A percentile compares a stretch with the other conserved stretches of the same genome.
Conservation (phyloP, 2,113 vertebrate genomes). For the Anolis sagrei region DNA sequence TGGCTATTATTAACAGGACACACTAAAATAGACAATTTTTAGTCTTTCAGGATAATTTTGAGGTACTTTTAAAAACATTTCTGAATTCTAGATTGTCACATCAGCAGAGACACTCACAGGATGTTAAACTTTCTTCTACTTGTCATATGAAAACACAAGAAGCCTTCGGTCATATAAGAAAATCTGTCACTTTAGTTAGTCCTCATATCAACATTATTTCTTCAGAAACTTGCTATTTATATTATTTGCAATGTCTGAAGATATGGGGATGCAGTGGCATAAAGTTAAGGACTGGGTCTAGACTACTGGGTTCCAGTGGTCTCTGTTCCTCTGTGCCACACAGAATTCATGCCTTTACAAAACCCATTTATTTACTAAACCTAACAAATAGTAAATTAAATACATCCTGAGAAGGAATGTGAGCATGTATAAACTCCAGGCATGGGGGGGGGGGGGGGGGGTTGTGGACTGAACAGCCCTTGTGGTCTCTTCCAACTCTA, state of each 20-base stretch:
- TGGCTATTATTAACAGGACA: neutral
- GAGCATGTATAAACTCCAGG: neutral
- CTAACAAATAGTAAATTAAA: neutral
- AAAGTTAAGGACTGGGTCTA: neutral
- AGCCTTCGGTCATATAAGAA: neutral
- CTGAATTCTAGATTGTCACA: neutral
- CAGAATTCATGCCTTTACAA: neutral
- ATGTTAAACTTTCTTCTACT: no score
- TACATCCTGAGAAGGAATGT: neutral
- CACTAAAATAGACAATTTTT: neutral
- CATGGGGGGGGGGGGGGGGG: no score
- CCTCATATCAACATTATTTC: neutral
- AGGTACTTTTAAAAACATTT: neutral
- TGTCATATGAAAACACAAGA: neutral
- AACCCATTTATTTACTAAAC: neutral
- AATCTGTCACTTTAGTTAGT: neutral
- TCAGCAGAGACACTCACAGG: neutral
- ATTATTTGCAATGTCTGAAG: neutral
- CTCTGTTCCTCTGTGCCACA: neutral
- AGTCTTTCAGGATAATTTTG: neutral
- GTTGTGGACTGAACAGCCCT: no score
- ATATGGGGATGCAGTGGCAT: neutral
- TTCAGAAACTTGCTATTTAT: neutral
- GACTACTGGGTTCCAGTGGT: neutral
- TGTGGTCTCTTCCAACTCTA: no score